phyloP scores from a whole-genome alignment of 2,888 invertebrate genomes.

The Folsomia candida region DNA sequence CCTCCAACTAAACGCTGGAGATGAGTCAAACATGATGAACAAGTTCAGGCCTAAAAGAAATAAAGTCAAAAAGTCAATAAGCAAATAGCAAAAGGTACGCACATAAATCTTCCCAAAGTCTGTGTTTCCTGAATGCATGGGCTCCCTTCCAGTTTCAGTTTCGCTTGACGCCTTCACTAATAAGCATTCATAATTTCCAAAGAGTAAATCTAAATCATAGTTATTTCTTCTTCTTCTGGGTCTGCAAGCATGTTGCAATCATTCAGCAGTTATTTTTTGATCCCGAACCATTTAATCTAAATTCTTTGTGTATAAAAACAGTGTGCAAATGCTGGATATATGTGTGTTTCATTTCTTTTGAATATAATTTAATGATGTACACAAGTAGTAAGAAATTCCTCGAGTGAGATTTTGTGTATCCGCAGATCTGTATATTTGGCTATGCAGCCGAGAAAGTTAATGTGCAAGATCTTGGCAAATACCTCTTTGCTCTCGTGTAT shows the following conservation, averaged over 20 bases:
- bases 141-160: background rate
- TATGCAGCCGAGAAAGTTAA: too few relatives aligned
- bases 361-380: too few relatives aligned
- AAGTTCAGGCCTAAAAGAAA: background rate
- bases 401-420: too few relatives aligned
- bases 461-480: too few relatives aligned
- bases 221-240: background rate
- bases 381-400: too few relatives aligned
- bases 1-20: background rate
- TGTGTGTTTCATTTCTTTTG: too few relatives aligned
- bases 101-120: background rate
- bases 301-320: background rate
- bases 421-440: too few relatives aligned
- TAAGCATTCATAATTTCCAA: background rate
- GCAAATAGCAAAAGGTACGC: slow-evolving; percentile 14
- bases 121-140: background rate
- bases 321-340: too few relatives aligned
- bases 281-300: background rate
- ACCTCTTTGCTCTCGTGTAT: too few relatives aligned
- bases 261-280: too few relatives aligned
- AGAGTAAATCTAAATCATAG: background rate
- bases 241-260: background rate
- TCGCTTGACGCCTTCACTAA: background rate
- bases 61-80: slow-evolving; percentile 9
- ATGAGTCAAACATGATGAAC: background rate